These are phyloP conservation scores for Sminthopsis crassicaudata DNA, from an alignment of 2,113 vertebrate genomes.

Conservation along the genomic window DNA sequence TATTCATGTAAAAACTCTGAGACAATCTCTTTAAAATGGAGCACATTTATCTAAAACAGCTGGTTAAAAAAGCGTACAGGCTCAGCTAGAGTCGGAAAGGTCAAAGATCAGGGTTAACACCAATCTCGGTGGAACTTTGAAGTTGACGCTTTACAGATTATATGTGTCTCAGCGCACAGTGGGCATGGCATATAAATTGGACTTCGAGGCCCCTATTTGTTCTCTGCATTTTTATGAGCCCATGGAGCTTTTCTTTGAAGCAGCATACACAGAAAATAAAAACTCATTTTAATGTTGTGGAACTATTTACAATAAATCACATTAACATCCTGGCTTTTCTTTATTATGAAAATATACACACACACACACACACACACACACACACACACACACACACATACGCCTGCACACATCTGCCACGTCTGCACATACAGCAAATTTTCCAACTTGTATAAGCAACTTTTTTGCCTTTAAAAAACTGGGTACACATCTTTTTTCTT, in stretches of 20 bases:
- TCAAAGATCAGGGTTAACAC: constrained; percentile 94
- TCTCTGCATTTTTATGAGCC: constrained; percentile 91
- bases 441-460: constrained; percentile 42
- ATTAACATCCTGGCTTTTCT: constrained; percentile 85
- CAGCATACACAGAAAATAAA: constrained; percentile 88
- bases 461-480: constrained; percentile 18
- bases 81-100: constrained; percentile 89
- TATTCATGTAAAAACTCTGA: constrained; percentile 84
- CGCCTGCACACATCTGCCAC: constrained; percentile 44
- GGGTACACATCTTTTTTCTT: constrained; percentile 25
- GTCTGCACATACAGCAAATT: neutral
- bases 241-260: constrained; percentile 91
- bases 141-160: constrained; percentile 95
- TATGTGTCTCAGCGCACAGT: constrained; percentile 88
- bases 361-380: constrained; percentile 36
- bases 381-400: constrained; percentile 23
- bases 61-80: constrained; percentile 88
- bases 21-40: constrained; percentile 88
- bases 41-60: constrained; percentile 95
- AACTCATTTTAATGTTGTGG: constrained; percentile 88
- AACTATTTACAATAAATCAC: constrained; percentile 89
- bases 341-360: constrained; percentile 60
- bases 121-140: constrained; percentile 94
- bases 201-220: constrained; percentile 91
- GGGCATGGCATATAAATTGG: constrained; percentile 90